These are phyloP conservation scores for Aspidoscelis tigris DNA, from an alignment of 2,113 vertebrate genomes.

Conservation along the genomic window DNA sequence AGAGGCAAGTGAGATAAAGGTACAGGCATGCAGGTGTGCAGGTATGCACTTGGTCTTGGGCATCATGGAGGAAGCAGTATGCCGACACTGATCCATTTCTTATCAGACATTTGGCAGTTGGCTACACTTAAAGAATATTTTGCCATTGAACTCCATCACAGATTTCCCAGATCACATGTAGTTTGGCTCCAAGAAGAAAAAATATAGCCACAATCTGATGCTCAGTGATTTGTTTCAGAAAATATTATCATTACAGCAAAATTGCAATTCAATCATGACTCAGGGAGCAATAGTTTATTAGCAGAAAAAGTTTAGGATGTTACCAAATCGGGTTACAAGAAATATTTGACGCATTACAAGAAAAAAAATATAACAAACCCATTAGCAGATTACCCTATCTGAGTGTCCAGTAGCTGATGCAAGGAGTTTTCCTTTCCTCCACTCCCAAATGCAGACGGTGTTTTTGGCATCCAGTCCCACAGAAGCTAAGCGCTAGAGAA, in stretches of 20 bases:
- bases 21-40: too few relatives aligned
- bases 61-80: too few relatives aligned
- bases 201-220: not conserved
- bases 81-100: not conserved
- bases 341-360: accelerated
- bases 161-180: not conserved
- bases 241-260: conserved; percentile 21
- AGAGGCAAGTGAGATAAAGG: too few relatives aligned
- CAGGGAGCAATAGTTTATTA: not conserved
- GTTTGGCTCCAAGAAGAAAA: not conserved
- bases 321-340: not conserved
- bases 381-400: conserved; percentile 77
- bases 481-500: conserved; percentile 86
- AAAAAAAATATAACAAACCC: not conserved
- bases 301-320: not conserved
- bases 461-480: conserved; percentile 97
- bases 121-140: not conserved
- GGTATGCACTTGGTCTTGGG: too few relatives aligned
- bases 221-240: not conserved
- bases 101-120: not conserved
- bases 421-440: conserved; percentile 91
- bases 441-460: conserved; percentile 95
- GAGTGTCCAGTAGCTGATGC: conserved; percentile 95
- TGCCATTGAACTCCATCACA: too few relatives aligned
- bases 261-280: not conserved